Evolutionary conservation across 2,888 invertebrate species (phyloP), one percentile per base, ranked within the genome.

Genomic region (Corythucha ciliata): DNA sequence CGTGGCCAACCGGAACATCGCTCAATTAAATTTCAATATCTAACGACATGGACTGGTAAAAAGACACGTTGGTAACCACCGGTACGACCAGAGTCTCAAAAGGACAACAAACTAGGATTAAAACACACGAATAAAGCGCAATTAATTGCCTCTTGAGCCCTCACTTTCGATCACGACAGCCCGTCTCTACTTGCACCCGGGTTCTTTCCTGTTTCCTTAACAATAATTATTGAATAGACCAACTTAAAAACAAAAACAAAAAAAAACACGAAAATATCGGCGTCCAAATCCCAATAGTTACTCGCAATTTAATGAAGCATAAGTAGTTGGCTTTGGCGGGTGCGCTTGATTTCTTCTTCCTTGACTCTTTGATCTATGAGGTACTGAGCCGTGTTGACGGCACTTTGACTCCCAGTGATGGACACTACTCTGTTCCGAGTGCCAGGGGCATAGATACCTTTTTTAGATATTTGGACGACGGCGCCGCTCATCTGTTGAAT

Each of bases 391-490:
- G 83, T 85, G 70, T 78, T 78, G 73, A 94, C 91, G 73, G 89
- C 84, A 71, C 80, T 81, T 66, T 82, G 79, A 66, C 81, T 80
- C 72, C 94, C 94, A 66, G 86, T 83, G 73, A 94, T 92, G 71
- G 93, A 91, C 63, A 94, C 94, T 73, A 93, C 89, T 68, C 94
- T 85, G 77, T 94, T 93, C 71, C 92, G 83, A 62, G 93, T 94
- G 72, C 93, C 93, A 61, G 94, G 93, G 66, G 91, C 89, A 77
- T 90, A 94, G 67, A 88, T 89, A 70, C 93, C 93, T 76, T 94
- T 94, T 79, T 94, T 94, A 63, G 92, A 92, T 74, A 96, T 94
- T 77, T 94, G 93, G 73, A 96, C 92, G 76, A 87, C 92, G 72
- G 94, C 92, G 71, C 93, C 92, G 68, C 91, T 92, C 74, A 85